Evolutionary conservation across 2,888 invertebrate species (phyloP).

Genomic region (Subacronicta megacephala): DNA sequence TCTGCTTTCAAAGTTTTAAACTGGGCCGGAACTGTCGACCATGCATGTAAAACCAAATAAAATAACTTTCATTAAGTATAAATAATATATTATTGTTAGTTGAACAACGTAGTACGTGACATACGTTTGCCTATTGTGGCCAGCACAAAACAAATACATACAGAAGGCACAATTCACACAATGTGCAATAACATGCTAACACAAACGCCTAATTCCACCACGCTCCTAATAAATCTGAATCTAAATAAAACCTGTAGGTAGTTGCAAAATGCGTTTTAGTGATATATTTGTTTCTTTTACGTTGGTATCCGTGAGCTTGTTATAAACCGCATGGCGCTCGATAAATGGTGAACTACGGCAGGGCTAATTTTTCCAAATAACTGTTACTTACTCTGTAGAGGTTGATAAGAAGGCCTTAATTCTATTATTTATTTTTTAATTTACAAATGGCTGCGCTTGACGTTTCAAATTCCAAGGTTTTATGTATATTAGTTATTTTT

Average conservation of each 20-base stretch:
- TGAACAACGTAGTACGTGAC: slow-evolving; percentile 33
- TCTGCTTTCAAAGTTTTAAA: slow-evolving; percentile 24
- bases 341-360: too few species aligned
- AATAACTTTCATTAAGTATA: slow-evolving; percentile 48
- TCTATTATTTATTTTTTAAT: too few species aligned
- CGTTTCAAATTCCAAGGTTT: too few species aligned
- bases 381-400: too few species aligned
- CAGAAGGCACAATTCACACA: slow-evolving; percentile 26
- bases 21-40: slow-evolving; percentile 25
- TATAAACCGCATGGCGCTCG: too few species aligned
- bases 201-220: not conserved
- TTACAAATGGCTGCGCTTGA: too few species aligned
- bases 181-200: not conserved
- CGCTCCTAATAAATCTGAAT: slow-evolving; percentile 1
- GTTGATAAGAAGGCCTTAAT: too few species aligned
- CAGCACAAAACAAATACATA: not conserved
- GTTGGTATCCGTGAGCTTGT: too few species aligned
- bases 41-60: slow-evolving; percentile 23
- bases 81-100: slow-evolving; percentile 41
- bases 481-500: too few species aligned
- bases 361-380: too few species aligned
- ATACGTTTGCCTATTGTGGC: slow-evolving; percentile 23
- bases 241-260: slow-evolving; percentile 5
- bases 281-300: too few species aligned
- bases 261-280: too few species aligned